Conservation (phyloP, 1,140 invertebrate genomes). For the Drosophila pseudoananassae region DNA sequence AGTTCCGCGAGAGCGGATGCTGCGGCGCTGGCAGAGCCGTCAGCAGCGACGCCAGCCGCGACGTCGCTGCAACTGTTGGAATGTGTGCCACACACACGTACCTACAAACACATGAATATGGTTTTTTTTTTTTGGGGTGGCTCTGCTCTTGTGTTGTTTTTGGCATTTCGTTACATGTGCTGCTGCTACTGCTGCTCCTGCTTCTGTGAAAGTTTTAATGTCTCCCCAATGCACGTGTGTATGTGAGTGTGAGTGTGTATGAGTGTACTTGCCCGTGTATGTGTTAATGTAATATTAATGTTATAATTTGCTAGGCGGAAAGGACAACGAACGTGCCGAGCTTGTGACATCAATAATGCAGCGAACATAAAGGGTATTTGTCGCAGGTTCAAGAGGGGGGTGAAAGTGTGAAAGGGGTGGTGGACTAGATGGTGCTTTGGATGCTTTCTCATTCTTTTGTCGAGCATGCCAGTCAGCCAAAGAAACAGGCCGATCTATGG, state of each 20-base stretch:
- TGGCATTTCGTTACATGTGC: conserved; percentile 69
- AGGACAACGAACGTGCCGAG: conserved; percentile 52
- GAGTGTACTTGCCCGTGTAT: conserved; percentile 36
- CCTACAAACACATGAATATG: conserved; percentile 14
- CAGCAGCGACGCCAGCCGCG: conserved; percentile 8
- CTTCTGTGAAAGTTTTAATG: conserved; percentile 70
- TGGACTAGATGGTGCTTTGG: background rate
- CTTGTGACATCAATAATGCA: conserved; percentile 69
- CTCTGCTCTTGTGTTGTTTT: conserved; percentile 55
- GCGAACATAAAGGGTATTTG: conserved; percentile 34
- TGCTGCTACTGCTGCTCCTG: conserved; percentile 22
- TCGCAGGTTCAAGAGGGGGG: background rate
- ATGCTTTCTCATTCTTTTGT: background rate
- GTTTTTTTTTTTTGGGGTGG: conserved; percentile 50
- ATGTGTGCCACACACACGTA: conserved; percentile 70
- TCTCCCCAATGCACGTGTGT: conserved; percentile 67
- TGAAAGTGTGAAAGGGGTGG: background rate
- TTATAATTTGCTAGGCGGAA: conserved; percentile 71
- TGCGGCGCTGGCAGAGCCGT: conserved; percentile 37
- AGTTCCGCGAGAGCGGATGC: conserved; percentile 46
- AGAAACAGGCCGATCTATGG: conserved; percentile 11
- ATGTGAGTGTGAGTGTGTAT: conserved; percentile 24
- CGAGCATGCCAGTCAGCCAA: conserved; percentile 18
- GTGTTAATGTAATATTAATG: conserved; percentile 81
- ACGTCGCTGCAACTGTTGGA: conserved; percentile 75